Evolutionary conservation across 2,113 vertebrate species (phyloP).

Genomic region (Petrocephalus zakoni): DNA sequence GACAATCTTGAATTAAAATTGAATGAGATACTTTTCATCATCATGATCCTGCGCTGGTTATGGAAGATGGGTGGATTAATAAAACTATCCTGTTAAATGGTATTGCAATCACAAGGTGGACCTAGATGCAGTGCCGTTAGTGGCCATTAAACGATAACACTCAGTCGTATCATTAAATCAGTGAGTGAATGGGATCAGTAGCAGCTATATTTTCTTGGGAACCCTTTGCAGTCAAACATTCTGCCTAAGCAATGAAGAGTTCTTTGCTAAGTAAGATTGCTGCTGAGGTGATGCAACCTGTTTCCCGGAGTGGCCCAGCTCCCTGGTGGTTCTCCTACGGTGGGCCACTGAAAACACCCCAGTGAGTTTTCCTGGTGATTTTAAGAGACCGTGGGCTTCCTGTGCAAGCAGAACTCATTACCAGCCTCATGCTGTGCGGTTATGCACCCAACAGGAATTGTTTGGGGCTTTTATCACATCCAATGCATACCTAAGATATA

Average conservation of each 20-base stretch:
- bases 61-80: neutral
- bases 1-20: neutral
- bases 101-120: neutral
- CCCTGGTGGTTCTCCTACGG: neutral
- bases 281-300: neutral
- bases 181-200: neutral
- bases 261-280: neutral
- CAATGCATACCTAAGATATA: neutral
- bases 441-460: neutral
- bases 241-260: neutral
- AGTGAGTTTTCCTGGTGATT: neutral
- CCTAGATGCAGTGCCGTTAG: neutral
- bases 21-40: neutral
- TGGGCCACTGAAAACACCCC: neutral
- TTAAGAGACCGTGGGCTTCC: neutral
- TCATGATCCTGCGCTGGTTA: neutral
- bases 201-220: neutral
- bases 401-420: neutral
- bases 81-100: neutral
- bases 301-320: neutral
- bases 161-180: neutral
- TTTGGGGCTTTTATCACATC: neutral
- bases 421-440: neutral
- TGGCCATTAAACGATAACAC: neutral
- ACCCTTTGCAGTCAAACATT: neutral